A percentile compares a stretch with the other conserved stretches of the same genome.
These are phyloP conservation scores for Serilophus lunatus DNA, from an alignment of 2,113 vertebrate genomes.

Conservation along the genomic window DNA sequence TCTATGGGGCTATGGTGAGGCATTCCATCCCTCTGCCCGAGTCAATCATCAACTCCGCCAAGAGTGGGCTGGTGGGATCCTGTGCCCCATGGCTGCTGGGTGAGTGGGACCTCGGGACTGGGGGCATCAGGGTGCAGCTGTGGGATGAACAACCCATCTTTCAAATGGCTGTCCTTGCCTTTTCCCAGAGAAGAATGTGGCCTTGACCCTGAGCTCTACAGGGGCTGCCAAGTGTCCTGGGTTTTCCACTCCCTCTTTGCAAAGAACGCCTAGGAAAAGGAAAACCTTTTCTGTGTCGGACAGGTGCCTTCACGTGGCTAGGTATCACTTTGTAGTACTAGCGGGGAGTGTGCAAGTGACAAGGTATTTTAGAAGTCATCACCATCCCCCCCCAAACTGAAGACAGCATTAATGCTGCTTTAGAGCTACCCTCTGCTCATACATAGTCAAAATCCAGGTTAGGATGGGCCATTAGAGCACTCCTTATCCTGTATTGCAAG, in stretches of 20 bases:
- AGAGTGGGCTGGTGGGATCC: slow-evolving; percentile 86
- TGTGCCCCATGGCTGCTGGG: slow-evolving; percentile 95
- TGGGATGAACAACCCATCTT: accelerated
- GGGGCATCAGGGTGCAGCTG: neutral
- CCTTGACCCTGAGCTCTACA: accelerated
- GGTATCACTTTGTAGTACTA: neutral
- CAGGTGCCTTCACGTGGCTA: neutral
- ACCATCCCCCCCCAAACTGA: accelerated
- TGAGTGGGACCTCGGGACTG: slow-evolving; percentile 55
- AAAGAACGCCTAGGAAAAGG: neutral
- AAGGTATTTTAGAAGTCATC: neutral
- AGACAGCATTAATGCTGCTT: neutral
- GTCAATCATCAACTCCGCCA: slow-evolving; percentile 87
- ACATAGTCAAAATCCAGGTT: neutral
- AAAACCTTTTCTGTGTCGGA: neutral
- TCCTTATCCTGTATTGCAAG: neutral
- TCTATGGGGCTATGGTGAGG: slow-evolving; percentile 95
- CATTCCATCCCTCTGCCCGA: slow-evolving; percentile 94
- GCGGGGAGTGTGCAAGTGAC: neutral
- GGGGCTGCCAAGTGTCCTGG: neutral
- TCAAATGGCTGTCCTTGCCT: accelerated
- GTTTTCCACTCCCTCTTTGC: neutral
- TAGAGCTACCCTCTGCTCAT: neutral
- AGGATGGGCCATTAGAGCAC: neutral
- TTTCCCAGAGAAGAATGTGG: neutral